Evolutionary conservation across 1,140 invertebrate species (phyloP).

Genomic region (Drosophila rhopaloa): DNA sequence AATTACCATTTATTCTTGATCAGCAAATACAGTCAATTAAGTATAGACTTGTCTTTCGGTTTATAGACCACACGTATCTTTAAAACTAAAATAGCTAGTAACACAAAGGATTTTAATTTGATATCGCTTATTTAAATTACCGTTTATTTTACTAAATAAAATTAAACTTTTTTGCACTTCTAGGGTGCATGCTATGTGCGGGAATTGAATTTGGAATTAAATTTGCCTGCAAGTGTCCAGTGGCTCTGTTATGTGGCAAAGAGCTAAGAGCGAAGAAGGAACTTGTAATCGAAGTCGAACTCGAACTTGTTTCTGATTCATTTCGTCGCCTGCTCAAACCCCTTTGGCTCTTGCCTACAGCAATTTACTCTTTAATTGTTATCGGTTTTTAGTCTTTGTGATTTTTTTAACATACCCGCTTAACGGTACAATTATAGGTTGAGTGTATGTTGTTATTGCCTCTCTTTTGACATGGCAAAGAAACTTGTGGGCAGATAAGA

Average conservation of each 20-base stretch:
- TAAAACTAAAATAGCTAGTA: not conserved
- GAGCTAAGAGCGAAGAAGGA: conserved; percentile 7
- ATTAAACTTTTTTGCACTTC: not conserved
- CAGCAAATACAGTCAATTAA: not conserved
- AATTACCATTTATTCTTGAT: no score
- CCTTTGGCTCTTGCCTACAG: conserved; percentile 3
- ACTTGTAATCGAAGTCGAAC: conserved; percentile 32
- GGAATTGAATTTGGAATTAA: not conserved
- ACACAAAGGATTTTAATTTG: no score
- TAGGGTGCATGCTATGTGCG: conserved; percentile 1
- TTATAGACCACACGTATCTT: not conserved
- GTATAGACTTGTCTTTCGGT: no score
- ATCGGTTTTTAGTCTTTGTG: conserved; percentile 56
- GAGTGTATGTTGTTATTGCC: conserved; percentile 18
- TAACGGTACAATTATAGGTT: conserved; percentile 70
- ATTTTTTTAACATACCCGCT: conserved; percentile 55
- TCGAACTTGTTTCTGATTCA: conserved; percentile 54
- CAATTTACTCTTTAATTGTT: conserved; percentile 67
- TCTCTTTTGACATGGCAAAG: conserved; percentile 15
- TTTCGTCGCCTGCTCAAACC: conserved; percentile 15
- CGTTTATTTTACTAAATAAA: not conserved
- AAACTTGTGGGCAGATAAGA: conserved; percentile 46
- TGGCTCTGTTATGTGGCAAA: conserved; percentile 7
- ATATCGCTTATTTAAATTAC: no score
- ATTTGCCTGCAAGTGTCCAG: conserved; percentile 13